phyloP scores from a whole-genome alignment of 2,888 invertebrate genomes.

The Enchytraeus crypticus region DNA sequence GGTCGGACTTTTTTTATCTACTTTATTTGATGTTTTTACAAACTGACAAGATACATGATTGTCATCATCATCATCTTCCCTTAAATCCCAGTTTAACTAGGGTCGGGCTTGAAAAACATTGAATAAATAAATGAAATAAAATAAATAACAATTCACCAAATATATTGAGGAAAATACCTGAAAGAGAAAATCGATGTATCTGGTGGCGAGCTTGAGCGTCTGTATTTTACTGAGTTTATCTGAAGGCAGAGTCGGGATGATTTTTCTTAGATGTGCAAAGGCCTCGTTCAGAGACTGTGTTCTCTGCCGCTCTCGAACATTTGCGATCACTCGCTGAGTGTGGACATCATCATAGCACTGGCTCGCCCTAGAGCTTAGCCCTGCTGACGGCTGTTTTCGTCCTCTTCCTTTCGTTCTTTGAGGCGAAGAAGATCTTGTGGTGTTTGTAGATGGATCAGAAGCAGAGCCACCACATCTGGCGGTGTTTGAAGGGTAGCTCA shows the following conservation, averaged over 20 bases:
- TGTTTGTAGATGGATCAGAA: too few relatives aligned
- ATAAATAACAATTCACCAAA: too few relatives aligned
- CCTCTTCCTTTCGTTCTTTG: background rate
- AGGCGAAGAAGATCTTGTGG: background rate
- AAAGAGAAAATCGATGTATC: constrained; percentile 82
- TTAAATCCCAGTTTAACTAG: too few relatives aligned
- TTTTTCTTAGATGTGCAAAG: constrained; percentile 82
- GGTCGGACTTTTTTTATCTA: too few relatives aligned
- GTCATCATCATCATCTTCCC: too few relatives aligned
- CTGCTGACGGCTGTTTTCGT: background rate
- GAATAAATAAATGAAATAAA: too few relatives aligned
- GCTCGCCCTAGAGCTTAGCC: background rate
- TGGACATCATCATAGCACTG: constrained; percentile 62
- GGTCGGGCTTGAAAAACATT: too few relatives aligned
- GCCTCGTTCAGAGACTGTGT: constrained; percentile 60
- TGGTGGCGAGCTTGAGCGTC: constrained; percentile 85
- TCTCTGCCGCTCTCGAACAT: constrained; percentile 65
- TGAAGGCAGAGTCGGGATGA: constrained; percentile 93
- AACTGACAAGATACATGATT: too few relatives aligned
- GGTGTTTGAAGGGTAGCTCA: background rate
- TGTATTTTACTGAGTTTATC: constrained; percentile 98
- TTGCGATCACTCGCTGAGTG: constrained; percentile 82
- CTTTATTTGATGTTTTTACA: too few relatives aligned
- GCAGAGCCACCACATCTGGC: background rate
- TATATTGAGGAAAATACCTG: too few relatives aligned